These are phyloP conservation scores for roundworm (Caenorhabditis elegans) DNA, from an alignment of 1,140 invertebrate species.

Conservation along the genomic window WBcel235 BX284604.4:2654501-2655000, in stretches of 20 bases:
- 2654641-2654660: not conserved
- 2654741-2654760: not conserved
- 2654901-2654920: slow-evolving; percentile 47
- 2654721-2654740: not conserved
- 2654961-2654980: too few species aligned
- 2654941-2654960: too few species aligned
- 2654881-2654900: slow-evolving; percentile 57
- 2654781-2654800: slow-evolving; percentile 3
- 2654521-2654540: not conserved
- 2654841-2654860: slow-evolving; percentile 49
- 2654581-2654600: slow-evolving; percentile 19
- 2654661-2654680: not conserved
- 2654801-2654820: slow-evolving; percentile 52
- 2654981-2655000: too few species aligned
- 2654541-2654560: not conserved
- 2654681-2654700: not conserved
- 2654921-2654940: not conserved
- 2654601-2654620: not conserved
- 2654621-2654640: too few species aligned
- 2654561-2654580: not conserved
- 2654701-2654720: not conserved
- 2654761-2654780: not conserved
- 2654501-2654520: too few species aligned
- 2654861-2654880: slow-evolving; percentile 51
- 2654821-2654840: slow-evolving; percentile 59